These are phyloP conservation scores for Synodontis membranacea DNA, from an alignment of 2,113 vertebrate genomes.

Conservation along the genomic window DNA sequence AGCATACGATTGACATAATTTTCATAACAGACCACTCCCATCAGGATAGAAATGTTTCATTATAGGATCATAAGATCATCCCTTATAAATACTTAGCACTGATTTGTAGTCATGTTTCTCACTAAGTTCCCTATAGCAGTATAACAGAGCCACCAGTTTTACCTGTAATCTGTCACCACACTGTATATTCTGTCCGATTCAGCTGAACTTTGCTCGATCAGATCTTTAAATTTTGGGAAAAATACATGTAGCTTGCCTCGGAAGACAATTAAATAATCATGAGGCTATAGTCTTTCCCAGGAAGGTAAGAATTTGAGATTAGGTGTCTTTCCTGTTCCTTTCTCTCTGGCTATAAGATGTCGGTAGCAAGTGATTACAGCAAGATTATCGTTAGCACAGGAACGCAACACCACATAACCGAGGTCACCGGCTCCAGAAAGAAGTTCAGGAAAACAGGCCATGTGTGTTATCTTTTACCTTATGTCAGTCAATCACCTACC, in stretches of 20 bases:
- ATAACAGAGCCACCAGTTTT: background rate
- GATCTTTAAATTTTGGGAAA: background rate
- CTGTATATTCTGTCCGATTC: background rate
- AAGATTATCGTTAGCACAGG: slow-evolving; percentile 39
- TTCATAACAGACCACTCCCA: background rate
- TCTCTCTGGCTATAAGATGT: slow-evolving; percentile 28
- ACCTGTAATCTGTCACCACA: background rate
- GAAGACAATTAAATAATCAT: slow-evolving; percentile 44
- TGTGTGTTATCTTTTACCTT: slow-evolving; percentile 28
- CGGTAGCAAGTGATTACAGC: slow-evolving; percentile 47
- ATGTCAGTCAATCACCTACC: slow-evolving; percentile 38
- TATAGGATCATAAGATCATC: background rate
- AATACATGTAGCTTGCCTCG: slow-evolving; percentile 10
- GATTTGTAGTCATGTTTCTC: background rate
- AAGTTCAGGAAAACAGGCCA: background rate
- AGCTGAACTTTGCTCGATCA: background rate
- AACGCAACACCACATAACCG: slow-evolving; percentile 42
- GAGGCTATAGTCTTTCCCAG: slow-evolving; percentile 41
- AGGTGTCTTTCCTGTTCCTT: slow-evolving; percentile 46
- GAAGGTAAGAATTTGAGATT: slow-evolving; percentile 46
- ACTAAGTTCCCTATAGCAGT: background rate
- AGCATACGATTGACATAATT: background rate
- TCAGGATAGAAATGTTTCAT: background rate
- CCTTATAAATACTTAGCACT: background rate
- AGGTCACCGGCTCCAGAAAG: slow-evolving; percentile 1